These are phyloP conservation scores for Macrosteles quadrilineatus DNA, from an alignment of 1,140 invertebrate genomes.

Conservation along the genomic window DNA sequence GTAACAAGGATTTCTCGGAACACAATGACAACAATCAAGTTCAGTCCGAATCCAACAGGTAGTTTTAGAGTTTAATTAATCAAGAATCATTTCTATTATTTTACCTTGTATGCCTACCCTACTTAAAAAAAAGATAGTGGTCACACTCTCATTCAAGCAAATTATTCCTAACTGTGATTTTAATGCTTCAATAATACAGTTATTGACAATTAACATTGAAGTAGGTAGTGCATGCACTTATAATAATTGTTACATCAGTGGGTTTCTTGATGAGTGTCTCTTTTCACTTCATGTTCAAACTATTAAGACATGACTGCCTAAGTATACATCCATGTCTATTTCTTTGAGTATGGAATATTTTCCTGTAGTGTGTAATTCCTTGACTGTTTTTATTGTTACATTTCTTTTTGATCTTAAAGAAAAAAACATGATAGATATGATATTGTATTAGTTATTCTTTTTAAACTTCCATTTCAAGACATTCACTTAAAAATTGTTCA, in stretches of 20 bases:
- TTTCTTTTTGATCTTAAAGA: no score
- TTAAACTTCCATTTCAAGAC: no score
- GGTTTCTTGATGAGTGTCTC: not conserved
- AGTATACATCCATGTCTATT: no score
- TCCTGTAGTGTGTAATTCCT: no score
- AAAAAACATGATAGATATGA: no score
- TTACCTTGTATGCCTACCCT: not conserved
- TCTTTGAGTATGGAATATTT: no score
- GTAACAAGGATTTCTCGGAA: not conserved
- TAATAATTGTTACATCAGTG: not conserved
- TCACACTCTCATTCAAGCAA: not conserved
- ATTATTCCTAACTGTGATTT: not conserved
- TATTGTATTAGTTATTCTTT: no score
- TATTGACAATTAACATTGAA: not conserved
- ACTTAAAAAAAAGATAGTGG: not conserved
- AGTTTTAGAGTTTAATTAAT: not conserved
- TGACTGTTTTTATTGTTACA: no score
- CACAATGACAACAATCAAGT: not conserved
- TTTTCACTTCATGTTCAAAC: not conserved
- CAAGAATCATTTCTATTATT: not conserved
- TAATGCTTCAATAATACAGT: not conserved
- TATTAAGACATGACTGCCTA: not conserved
- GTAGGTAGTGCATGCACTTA: not conserved
- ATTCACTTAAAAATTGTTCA: no score
- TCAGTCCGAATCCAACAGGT: conserved; percentile 12